A percentile compares a stretch with the other conserved stretches of the same genome.
Evolutionary conservation across 1,140 invertebrate species (phyloP).

Genomic region (Drosophila novamexicana): DNA sequence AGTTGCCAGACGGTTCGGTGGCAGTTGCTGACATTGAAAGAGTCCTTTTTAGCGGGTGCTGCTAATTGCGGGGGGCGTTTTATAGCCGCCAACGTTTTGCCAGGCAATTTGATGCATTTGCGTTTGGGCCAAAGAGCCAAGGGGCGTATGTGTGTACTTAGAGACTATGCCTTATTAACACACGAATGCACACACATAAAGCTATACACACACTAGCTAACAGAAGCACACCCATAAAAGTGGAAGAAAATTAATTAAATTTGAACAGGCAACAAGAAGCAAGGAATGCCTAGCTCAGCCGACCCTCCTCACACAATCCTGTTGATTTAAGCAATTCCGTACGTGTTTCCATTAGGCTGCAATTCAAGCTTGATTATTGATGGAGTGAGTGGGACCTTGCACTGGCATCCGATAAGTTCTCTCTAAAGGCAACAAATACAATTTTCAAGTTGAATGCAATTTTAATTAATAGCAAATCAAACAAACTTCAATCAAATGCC

Average conservation of each 20-base stretch:
- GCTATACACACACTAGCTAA: slow-evolving; percentile 4
- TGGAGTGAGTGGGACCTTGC: slow-evolving; percentile 30
- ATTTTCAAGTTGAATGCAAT: slow-evolving; percentile 83
- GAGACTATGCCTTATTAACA: slow-evolving; percentile 68
- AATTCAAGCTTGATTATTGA: slow-evolving; percentile 78
- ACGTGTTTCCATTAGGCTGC: slow-evolving; percentile 80
- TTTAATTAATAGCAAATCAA: slow-evolving; percentile 84
- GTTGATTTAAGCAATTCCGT: slow-evolving; percentile 74
- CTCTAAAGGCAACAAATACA: slow-evolving; percentile 64
- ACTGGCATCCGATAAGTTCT: slow-evolving; percentile 43
- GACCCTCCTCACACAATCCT: slow-evolving; percentile 11
- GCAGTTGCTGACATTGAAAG: slow-evolving; percentile 60
- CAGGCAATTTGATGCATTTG: slow-evolving; percentile 76
- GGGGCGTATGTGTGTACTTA: slow-evolving; percentile 60
- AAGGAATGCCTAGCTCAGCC: slow-evolving; percentile 1
- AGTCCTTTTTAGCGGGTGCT: slow-evolving; percentile 19
- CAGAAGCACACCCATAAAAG: slow-evolving; percentile 56
- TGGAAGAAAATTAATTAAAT: slow-evolving; percentile 76
- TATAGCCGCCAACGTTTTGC: slow-evolving; percentile 64
- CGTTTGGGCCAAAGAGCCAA: slow-evolving; percentile 30
- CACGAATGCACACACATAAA: slow-evolving; percentile 32
- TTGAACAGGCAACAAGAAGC: slow-evolving; percentile 26
- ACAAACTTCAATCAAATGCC: slow-evolving; percentile 59
- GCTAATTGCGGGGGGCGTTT: slow-evolving; percentile 60
- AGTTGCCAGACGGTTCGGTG: slow-evolving; percentile 45